phyloP scores from a whole-genome alignment of 2,113 vertebrate genomes.

The Neogale vison region DNA sequence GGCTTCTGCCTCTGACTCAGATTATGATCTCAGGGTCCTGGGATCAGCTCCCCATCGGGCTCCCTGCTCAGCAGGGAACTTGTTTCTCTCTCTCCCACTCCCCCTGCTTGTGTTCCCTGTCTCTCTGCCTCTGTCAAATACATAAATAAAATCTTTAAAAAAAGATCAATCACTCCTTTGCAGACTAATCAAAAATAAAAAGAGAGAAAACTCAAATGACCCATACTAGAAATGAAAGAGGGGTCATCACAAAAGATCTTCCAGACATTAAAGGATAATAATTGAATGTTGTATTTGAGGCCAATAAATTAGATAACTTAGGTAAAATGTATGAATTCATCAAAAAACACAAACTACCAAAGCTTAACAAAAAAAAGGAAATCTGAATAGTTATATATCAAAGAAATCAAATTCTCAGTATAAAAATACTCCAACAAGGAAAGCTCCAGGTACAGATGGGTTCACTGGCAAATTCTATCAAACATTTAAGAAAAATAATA shows the following conservation, averaged over 20 bases:
- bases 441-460: background rate
- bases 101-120: too few relatives aligned
- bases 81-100: too few relatives aligned
- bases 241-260: background rate
- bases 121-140: too few relatives aligned
- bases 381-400: background rate
- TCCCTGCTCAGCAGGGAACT: too few relatives aligned
- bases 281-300: background rate
- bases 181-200: background rate
- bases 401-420: background rate
- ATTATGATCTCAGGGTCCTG: too few relatives aligned
- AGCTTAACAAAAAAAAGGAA: background rate
- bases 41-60: too few relatives aligned
- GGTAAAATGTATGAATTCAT: background rate
- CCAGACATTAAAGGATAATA: background rate
- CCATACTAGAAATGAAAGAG: background rate
- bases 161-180: background rate
- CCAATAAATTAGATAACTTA: background rate
- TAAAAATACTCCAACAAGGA: background rate
- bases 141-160: too few relatives aligned
- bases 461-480: background rate
- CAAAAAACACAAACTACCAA: background rate
- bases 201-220: background rate
- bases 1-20: too few relatives aligned
- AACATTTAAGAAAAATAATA: background rate